These are phyloP conservation scores for Bujurquina vittata DNA, from an alignment of 2,113 vertebrate genomes.

Conservation along the genomic window DNA sequence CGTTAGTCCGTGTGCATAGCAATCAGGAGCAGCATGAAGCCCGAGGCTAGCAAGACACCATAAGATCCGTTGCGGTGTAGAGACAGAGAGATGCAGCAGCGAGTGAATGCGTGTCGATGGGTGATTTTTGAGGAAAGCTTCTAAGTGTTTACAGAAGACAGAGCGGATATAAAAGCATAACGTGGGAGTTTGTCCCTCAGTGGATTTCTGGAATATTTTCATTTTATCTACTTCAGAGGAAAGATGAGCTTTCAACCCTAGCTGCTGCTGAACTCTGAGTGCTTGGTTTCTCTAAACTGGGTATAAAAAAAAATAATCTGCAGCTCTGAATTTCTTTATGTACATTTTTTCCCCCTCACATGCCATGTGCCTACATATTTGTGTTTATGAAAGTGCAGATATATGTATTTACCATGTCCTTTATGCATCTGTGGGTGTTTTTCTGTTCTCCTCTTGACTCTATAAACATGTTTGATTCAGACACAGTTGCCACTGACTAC, in stretches of 20 bases:
- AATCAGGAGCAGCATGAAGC: slow-evolving; percentile 65
- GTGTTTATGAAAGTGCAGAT: not conserved
- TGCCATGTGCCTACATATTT: not conserved
- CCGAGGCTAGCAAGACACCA: slow-evolving; percentile 52
- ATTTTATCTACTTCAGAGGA: slow-evolving; percentile 63
- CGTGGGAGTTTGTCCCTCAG: slow-evolving; percentile 65
- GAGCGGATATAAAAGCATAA: slow-evolving; percentile 63
- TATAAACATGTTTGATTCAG: slow-evolving; percentile 47
- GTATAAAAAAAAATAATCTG: slow-evolving; percentile 2
- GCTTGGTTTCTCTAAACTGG: slow-evolving; percentile 54
- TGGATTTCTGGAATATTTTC: slow-evolving; percentile 62
- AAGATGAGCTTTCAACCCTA: slow-evolving; percentile 56
- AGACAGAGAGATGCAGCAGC: slow-evolving; percentile 16
- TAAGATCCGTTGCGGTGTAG: slow-evolving; percentile 19
- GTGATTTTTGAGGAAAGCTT: slow-evolving; percentile 62
- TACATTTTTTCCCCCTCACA: not conserved
- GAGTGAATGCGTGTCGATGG: slow-evolving; percentile 50
- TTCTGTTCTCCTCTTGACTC: not conserved
- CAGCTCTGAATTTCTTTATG: not conserved
- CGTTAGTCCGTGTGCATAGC: slow-evolving; percentile 45
- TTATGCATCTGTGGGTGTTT: not conserved
- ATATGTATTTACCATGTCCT: not conserved
- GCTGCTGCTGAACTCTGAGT: slow-evolving; percentile 41
- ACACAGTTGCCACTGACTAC: slow-evolving; percentile 56
- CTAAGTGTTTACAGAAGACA: slow-evolving; percentile 67